phyloP scores from a whole-genome alignment of 1,140 invertebrate genomes.

The Campoletis sonorensis region DNA sequence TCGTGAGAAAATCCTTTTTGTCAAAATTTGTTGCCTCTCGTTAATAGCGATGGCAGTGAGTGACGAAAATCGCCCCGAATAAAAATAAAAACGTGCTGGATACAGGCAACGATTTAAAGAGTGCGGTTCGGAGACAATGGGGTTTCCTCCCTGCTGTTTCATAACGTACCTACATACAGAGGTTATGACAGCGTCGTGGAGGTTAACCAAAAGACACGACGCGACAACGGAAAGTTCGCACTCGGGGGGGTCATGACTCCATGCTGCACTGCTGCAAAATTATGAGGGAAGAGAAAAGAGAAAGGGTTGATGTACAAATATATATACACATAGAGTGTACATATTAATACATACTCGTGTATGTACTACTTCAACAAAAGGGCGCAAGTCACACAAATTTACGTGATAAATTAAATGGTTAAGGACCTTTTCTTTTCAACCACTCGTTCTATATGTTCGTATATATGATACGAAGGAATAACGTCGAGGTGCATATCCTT shows the following conservation, averaged over 20 bases:
- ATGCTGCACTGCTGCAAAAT: neutral
- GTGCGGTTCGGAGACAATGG: slow-evolving; percentile 22
- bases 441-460: neutral
- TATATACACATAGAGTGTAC: neutral
- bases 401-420: neutral
- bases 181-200: slow-evolving; percentile 22
- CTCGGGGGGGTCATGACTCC: neutral
- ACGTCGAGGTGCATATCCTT: slow-evolving; percentile 12
- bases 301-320: neutral
- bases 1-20: neutral
- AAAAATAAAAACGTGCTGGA: too few species aligned
- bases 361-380: neutral
- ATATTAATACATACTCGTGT: neutral
- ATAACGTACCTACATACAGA: neutral
- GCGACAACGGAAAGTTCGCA: slow-evolving; percentile 45
- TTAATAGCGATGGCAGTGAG: too few species aligned
- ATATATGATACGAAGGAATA: slow-evolving; percentile 2
- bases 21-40: too few species aligned
- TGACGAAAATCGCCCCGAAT: too few species aligned
- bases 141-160: slow-evolving; percentile 2
- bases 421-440: neutral
- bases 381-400: neutral
- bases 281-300: neutral
- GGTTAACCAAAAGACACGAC: slow-evolving; percentile 39
- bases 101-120: slow-evolving; percentile 15